Percentiles rank a stretch among this genome's conserved stretches.
phyloP scores from a whole-genome alignment of 2,888 invertebrate species.

The Scaptomyza cyrtandrae region DNA sequence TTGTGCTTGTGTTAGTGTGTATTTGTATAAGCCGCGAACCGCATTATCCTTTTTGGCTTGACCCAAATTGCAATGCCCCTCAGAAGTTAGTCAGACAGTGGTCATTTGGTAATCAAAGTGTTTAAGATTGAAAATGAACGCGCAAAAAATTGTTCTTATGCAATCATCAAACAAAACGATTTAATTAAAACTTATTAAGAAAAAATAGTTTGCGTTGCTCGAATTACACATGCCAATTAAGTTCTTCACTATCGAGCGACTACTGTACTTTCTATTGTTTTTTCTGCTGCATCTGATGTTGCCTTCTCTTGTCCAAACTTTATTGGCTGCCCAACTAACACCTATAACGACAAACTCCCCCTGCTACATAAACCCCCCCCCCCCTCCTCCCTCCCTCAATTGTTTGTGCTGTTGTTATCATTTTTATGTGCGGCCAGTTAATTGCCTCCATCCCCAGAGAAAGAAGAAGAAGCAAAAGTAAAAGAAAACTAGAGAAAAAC shows the following conservation, averaged over 20 bases:
- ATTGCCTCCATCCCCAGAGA: constrained; percentile 45
- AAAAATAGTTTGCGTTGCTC: no score
- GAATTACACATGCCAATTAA: background rate
- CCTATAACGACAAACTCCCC: constrained; percentile 8
- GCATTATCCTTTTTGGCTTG: constrained; percentile 72
- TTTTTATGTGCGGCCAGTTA: constrained; percentile 73
- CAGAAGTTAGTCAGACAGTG: constrained; percentile 18
- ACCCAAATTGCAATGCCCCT: constrained; percentile 64
- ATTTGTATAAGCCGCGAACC: constrained; percentile 54
- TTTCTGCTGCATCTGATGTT: constrained; percentile 16
- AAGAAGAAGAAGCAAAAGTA: constrained; percentile 12
- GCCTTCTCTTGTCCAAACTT: constrained; percentile 60
- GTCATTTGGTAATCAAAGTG: constrained; percentile 1
- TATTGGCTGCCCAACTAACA: constrained; percentile 35
- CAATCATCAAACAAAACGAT: no score
- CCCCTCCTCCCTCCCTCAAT: background rate
- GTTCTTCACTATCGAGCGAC: background rate
- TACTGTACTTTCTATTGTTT: constrained; percentile 24
- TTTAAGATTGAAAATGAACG: no score
- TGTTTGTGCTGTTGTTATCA: constrained; percentile 54
- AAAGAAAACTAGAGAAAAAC: constrained; percentile 20
- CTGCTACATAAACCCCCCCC: no score
- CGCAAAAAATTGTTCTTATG: no score
- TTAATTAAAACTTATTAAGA: no score
- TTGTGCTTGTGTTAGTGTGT: constrained; percentile 8